A percentile compares a stretch with the other conserved stretches of the same genome.
Conservation (phyloP, 2,888 invertebrate species). For the Timema podura region DNA sequence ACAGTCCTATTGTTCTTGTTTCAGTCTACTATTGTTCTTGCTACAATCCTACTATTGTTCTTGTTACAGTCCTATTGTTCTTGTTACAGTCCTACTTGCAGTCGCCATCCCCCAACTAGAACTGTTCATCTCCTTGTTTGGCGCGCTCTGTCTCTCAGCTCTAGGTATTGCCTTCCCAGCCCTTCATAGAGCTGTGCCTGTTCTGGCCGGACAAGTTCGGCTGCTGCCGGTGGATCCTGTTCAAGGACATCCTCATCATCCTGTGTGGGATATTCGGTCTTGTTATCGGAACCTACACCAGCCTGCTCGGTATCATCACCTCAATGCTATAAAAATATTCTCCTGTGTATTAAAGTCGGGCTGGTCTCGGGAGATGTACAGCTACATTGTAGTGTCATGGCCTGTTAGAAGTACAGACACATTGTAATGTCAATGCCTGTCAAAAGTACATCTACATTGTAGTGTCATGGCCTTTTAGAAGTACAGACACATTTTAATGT, state of each 20-base stretch:
- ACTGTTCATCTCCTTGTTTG: slow-evolving; percentile 72
- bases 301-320: slow-evolving; percentile 54
- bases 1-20: too few relatives aligned
- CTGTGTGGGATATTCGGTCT: slow-evolving; percentile 63
- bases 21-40: too few relatives aligned
- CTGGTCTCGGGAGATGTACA: too few relatives aligned
- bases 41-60: too few relatives aligned
- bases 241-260: slow-evolving; percentile 60
- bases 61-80: too few relatives aligned
- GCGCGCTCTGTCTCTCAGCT: slow-evolving; percentile 85
- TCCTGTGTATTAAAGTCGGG: too few relatives aligned
- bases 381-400: too few relatives aligned
- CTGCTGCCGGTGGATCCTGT: slow-evolving; percentile 53
- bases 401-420: too few relatives aligned
- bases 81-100: slow-evolving; percentile 53
- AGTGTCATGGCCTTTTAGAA: too few relatives aligned
- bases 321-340: slow-evolving; percentile 12
- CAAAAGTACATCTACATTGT: too few relatives aligned
- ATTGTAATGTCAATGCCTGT: too few relatives aligned
- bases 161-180: slow-evolving; percentile 89
- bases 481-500: too few relatives aligned
- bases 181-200: slow-evolving; percentile 73
- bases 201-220: slow-evolving; percentile 63
- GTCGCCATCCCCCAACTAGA: slow-evolving; percentile 79
- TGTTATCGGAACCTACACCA: slow-evolving; percentile 65